Conservation (phyloP, 2,113 vertebrate species). For the Corapipo altera region DNA sequence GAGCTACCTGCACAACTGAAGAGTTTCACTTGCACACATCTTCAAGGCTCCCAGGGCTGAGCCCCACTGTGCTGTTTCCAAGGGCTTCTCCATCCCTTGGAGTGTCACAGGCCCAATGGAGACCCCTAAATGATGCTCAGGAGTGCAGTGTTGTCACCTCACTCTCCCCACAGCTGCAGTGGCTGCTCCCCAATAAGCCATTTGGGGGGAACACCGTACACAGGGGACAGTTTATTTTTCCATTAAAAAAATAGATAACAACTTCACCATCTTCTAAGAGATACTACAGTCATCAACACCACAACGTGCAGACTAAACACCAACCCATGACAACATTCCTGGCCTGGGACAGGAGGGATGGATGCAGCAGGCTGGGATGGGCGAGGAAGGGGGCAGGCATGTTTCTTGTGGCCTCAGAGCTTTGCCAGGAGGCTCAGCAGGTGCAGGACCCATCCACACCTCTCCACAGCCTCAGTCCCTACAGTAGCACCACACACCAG, state of each 20-base stretch:
- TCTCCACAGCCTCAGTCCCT: background rate
- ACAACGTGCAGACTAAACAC: slow-evolving; percentile 33
- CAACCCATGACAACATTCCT: background rate
- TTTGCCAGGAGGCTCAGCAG: background rate
- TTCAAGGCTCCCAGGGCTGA: background rate
- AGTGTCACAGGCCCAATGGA: background rate
- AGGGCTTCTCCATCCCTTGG: background rate
- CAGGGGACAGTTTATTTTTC: slow-evolving; percentile 51
- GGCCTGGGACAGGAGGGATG: background rate
- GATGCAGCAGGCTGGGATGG: background rate
- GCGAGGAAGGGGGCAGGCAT: background rate
- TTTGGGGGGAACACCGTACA: background rate
- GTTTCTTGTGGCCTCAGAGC: background rate
- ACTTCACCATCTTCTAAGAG: slow-evolving; percentile 55
- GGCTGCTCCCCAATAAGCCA: background rate
- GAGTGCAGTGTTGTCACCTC: background rate
- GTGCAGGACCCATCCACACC: background rate
- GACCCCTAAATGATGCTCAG: background rate
- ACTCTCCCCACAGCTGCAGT: background rate
- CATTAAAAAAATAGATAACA: slow-evolving; percentile 62
- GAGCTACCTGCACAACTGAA: background rate
- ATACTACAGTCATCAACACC: slow-evolving; percentile 42
- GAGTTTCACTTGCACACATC: background rate
- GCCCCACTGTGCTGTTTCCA: background rate
- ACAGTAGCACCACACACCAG: background rate